A percentile compares a stretch with the other conserved stretches of the same genome.
These are phyloP conservation scores for Labrus mixtus DNA, from an alignment of 2,113 vertebrate genomes.

Conservation along the genomic window DNA sequence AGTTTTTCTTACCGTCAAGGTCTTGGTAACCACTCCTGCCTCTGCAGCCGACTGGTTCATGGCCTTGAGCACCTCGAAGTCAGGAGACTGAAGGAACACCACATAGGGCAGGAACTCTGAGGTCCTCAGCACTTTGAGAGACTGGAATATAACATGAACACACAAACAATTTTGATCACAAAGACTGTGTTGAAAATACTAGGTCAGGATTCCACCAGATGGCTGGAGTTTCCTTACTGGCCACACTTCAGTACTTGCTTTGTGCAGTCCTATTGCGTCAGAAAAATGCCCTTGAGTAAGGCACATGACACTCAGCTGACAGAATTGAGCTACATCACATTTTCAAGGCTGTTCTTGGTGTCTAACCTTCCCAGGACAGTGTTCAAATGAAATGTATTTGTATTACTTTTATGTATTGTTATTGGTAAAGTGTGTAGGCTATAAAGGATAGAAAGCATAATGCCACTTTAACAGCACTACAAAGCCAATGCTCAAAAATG, in stretches of 20 bases:
- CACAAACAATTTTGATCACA: neutral
- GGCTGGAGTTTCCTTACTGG: neutral
- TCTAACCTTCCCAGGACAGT: neutral
- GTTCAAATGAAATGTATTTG: too few relatives aligned
- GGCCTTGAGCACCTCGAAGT: slow-evolving; percentile 90
- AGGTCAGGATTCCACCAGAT: neutral
- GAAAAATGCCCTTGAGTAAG: slow-evolving; percentile 11
- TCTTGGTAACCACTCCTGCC: slow-evolving; percentile 88
- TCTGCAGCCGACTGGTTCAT: slow-evolving; percentile 91
- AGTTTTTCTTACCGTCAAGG: slow-evolving; percentile 84
- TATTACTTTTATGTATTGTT: too few relatives aligned
- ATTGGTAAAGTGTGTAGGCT: too few relatives aligned
- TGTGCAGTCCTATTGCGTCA: neutral
- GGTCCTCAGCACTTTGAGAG: slow-evolving; percentile 94
- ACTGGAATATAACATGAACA: slow-evolving; percentile 74
- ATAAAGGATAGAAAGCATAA: too few relatives aligned
- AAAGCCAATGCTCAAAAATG: too few relatives aligned
- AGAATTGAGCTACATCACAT: neutral
- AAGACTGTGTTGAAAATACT: neutral
- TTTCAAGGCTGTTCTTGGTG: neutral
- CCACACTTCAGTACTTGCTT: neutral
- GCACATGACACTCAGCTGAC: slow-evolving; percentile 30
- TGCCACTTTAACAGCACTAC: too few relatives aligned
- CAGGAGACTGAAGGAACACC: slow-evolving; percentile 93
- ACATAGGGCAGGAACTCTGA: slow-evolving; percentile 96